These are phyloP conservation scores for Lagorchestes hirsutus DNA, from an alignment of 2,797 vertebrate species.

Conservation along the genomic window DNA sequence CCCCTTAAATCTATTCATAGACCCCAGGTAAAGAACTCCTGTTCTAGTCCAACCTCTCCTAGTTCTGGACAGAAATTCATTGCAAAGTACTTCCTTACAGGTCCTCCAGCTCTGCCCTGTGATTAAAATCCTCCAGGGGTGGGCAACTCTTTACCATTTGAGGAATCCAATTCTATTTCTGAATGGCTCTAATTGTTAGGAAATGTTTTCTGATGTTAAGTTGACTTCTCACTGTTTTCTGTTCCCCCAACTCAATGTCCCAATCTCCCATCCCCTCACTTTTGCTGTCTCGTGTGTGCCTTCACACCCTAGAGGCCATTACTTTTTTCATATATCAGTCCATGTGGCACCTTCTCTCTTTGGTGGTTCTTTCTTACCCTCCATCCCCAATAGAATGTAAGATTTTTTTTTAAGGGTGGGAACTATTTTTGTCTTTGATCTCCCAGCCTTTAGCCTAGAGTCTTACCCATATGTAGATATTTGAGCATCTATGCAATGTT, in stretches of 20 bases:
- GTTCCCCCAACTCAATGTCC: not conserved
- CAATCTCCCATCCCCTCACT: not conserved
- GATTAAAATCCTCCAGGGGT: not conserved
- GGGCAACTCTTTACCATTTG: not conserved
- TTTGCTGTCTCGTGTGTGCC: not conserved
- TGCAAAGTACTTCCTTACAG: not conserved
- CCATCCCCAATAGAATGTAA: not conserved
- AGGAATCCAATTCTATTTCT: not conserved
- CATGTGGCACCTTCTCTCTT: not conserved
- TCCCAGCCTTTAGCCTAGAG: not conserved
- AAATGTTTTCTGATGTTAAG: not conserved
- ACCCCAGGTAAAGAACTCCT: not conserved
- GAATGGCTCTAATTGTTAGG: not conserved
- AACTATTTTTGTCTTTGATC: too few species aligned
- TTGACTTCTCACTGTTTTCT: not conserved
- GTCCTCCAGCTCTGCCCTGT: not conserved
- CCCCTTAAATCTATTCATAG: not conserved
- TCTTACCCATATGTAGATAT: not conserved
- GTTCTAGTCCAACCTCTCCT: not conserved
- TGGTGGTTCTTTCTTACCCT: not conserved
- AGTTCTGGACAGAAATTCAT: not conserved
- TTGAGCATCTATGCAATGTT: not conserved
- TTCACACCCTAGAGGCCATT: not conserved
- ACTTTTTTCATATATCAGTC: not conserved
- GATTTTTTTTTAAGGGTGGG: not conserved